These are phyloP conservation scores for Spicauda simplicius DNA, from an alignment of 2,888 invertebrate species.

Conservation along the genomic window DNA sequence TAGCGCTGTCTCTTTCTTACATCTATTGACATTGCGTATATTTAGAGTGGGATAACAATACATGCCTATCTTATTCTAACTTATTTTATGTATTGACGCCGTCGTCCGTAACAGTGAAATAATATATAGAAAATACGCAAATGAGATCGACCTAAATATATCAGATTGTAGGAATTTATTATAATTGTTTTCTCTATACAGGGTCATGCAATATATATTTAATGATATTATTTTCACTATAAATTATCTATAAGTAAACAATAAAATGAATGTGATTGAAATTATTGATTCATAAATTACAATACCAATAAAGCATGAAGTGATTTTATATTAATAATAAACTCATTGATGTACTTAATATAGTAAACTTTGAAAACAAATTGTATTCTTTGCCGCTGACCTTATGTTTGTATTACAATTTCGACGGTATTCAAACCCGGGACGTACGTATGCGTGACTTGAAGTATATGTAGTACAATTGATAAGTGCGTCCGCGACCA, in stretches of 20 bases:
- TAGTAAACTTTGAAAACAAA: background rate
- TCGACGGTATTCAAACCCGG: slow-evolving; percentile 11
- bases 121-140: background rate
- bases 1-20: too few species aligned
- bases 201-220: slow-evolving; percentile 18
- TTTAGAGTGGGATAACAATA: too few species aligned
- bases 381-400: slow-evolving; percentile 13
- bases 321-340: slow-evolving; percentile 37
- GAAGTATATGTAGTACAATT: background rate
- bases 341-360: background rate
- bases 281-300: slow-evolving; percentile 32
- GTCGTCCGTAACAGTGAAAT: too few species aligned
- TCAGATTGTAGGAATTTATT: slow-evolving; percentile 5
- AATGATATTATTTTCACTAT: slow-evolving; percentile 17
- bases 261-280: background rate
- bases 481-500: slow-evolving; percentile 22
- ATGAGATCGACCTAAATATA: slow-evolving; percentile 23
- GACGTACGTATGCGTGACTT: background rate
- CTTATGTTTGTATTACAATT: slow-evolving; percentile 27
- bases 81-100: too few species aligned
- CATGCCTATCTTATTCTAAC: too few species aligned
- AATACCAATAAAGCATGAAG: slow-evolving; percentile 30
- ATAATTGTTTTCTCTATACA: slow-evolving; percentile 5
- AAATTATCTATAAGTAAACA: slow-evolving; percentile 27
- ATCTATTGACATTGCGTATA: too few species aligned